Evolutionary conservation across 2,113 vertebrate genomes (phyloP), one percentile per base, ranked within the genome.

Genomic region (Nothobranchius furzeri): DNA sequence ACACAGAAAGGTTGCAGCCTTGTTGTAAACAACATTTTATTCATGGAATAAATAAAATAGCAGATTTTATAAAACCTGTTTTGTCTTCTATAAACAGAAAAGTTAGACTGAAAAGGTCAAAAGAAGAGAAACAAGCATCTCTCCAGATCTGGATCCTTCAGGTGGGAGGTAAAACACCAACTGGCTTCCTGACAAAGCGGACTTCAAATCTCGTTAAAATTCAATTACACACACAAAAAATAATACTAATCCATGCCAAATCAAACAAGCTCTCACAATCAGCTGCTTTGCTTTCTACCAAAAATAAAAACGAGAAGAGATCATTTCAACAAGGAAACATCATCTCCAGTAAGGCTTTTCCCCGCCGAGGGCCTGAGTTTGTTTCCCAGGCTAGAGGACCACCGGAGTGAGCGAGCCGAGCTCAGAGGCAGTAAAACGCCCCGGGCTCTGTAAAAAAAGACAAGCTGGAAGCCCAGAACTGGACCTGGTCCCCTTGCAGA

Each of bases 141-240:
- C 58, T 60, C 61, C 53, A 64, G 61, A 79, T 86, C 82, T 90
- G 82, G 76, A 74, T 46, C 71, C 67, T 86, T 55, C 12, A 51
- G 70, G 79, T 90, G 86, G 88, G 88, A 84, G 88, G 84, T 78
- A 77, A 4, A 68, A 62, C 78, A 62, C 54, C 55, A 48, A 60
- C 45, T 15, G 40, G 75, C 73, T 81, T 80, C 64, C 79, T 79
- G 65, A 79, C 77, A 82, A 75, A 80, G 75, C 78, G 50, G 30
- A 75, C 63, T 81, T 84, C 79, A 87, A 89, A 85, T 72, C 83
- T 89, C 49, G 49, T 89, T 89, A 90, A 91, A 90, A 88, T 64
- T 72, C 76, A 90, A 89, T 91, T 87, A 91, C 37, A 78, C 78
- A 20, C 20, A 20, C 20, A 30, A 30, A 70, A 70, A 87, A 86